Percentiles rank a stretch among this genome's conserved stretches.
These are phyloP conservation scores for Sprattus sprattus DNA, from an alignment of 2,113 vertebrate species.

Conservation along the genomic window DNA sequence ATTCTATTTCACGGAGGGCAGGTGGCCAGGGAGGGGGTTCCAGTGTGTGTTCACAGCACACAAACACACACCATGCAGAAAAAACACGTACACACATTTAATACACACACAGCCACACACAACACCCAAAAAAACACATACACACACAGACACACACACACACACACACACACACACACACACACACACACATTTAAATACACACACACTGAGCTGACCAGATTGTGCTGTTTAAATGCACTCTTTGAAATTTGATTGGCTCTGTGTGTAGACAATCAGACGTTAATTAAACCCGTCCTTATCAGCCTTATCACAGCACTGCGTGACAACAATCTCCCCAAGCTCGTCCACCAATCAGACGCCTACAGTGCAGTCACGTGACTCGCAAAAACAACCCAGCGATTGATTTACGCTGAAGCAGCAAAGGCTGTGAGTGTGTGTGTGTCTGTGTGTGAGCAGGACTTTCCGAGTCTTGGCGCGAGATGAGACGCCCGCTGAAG, in stretches of 20 bases:
- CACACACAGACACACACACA: not conserved
- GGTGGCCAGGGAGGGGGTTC: constrained; percentile 7
- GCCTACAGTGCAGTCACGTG: not conserved
- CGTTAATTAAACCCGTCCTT: constrained; percentile 54
- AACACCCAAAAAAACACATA: not conserved
- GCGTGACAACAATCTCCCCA: not conserved
- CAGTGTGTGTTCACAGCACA: not conserved
- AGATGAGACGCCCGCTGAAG: too few species aligned
- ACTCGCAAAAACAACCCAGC: not conserved
- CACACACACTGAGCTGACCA: not conserved
- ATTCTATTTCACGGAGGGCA: constrained; percentile 19
- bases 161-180: not conserved
- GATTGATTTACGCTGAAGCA: not conserved
- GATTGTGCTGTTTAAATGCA: constrained; percentile 46
- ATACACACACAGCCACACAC: not conserved
- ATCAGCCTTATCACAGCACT: constrained; percentile 16
- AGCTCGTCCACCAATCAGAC: not conserved
- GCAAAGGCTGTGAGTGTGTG: not conserved
- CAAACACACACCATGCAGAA: not conserved
- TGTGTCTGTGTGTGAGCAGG: not conserved
- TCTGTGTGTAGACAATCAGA: constrained; percentile 46
- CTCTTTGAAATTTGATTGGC: constrained; percentile 66
- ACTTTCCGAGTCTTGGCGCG: not conserved
- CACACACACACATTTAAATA: not conserved
- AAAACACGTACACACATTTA: not conserved